Evolutionary conservation across 2,113 vertebrate species (phyloP), one percentile per base, ranked within the genome.

Genomic region (Athene noctua): DNA sequence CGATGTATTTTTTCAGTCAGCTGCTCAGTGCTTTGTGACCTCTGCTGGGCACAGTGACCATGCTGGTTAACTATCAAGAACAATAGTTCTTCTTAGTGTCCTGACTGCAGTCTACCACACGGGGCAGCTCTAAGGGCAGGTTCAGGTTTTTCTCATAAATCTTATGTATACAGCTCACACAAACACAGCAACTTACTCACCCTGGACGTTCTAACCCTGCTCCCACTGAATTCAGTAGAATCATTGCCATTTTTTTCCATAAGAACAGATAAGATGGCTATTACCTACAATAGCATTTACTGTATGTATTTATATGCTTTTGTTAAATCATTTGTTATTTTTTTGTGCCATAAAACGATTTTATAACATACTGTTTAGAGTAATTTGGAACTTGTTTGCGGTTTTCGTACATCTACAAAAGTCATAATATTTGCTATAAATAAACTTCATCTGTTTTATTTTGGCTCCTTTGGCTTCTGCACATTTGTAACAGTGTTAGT

Each of bases 391-490:
- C 85, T 95, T 90, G 25, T 75, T 92, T 92, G n/a, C 38, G 36
- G 4, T 19, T 90, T 93, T 90, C 3, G 1, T 92, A 18, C 46
- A 65, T 92, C 46, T 74, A 11, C 3, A 2, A 25, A 90, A 90
- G 59, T 83, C 55, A 68, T 67, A 96, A 81, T 96, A 90, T 95
- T 93, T 86, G 46, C 59, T 62, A 44, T 88, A 80, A 92, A 94
- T 90, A 80, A 80, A 73, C 46, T 77, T 94, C 3, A 58, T 90
- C 67, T 90, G 74, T 58, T 94, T 94, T 90, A 44, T 92, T 96
- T 93, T 95, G 74, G 10, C 54, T 91, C 13, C 40, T 61, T 85
- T 65, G 23, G 30, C 44, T 93, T 90, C 38, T 91, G 55, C 58
- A 86, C 22, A 29, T 90, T 94, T 67, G 54, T 82, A 59, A 71